Conservation (phyloP, 2,797 vertebrate genomes). For the Myioborus melanocephalus region DNA sequence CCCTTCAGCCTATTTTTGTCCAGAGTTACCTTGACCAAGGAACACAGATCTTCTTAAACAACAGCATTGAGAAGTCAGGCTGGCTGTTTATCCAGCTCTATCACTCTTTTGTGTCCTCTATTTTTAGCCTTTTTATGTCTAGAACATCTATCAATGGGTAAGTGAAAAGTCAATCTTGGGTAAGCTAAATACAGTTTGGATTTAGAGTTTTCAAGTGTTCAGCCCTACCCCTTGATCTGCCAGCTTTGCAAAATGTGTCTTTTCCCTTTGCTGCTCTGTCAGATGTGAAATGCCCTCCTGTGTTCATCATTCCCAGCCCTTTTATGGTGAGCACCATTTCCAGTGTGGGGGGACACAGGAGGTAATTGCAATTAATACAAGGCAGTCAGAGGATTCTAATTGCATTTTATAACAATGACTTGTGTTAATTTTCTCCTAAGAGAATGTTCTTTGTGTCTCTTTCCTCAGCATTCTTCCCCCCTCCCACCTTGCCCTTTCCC, state of each 20-base stretch:
- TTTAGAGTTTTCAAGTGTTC: background rate
- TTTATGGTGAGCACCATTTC: background rate
- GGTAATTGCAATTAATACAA: background rate
- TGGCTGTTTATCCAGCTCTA: constrained; percentile 97
- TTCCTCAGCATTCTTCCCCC: background rate
- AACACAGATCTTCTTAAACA: constrained; percentile 89
- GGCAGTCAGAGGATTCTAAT: background rate
- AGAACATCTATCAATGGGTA: constrained; percentile 98
- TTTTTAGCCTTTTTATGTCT: constrained; percentile 93
- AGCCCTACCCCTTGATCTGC: background rate
- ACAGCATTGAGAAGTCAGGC: constrained; percentile 92
- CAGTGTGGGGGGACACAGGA: background rate
- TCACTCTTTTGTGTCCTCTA: constrained; percentile 92
- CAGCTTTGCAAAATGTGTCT: background rate
- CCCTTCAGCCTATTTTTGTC: constrained; percentile 83
- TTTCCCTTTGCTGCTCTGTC: background rate
- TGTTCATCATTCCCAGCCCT: background rate
- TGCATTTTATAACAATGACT: background rate
- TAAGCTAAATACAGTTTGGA: background rate
- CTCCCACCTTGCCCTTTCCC: background rate
- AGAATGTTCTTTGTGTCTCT: background rate
- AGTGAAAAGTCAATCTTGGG: constrained; percentile 34
- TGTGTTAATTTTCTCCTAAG: background rate
- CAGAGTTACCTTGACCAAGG: constrained; percentile 90
- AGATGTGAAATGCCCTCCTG: background rate